Evolutionary conservation across 2,797 vertebrate species (phyloP).

Genomic region (Hydrolagus colliei): DNA sequence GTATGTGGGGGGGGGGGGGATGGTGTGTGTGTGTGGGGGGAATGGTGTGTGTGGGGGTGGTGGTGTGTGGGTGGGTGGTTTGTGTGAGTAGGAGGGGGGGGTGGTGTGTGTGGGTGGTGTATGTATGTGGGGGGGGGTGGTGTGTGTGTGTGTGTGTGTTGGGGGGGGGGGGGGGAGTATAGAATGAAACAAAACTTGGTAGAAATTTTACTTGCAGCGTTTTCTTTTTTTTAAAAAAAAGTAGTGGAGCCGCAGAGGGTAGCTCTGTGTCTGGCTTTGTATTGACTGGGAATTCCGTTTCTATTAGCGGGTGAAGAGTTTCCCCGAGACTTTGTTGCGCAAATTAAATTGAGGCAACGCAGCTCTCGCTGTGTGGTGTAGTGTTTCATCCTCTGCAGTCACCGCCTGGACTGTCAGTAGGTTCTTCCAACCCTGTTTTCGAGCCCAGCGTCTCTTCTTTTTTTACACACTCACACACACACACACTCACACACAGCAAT

Average conservation of each 20-base stretch:
- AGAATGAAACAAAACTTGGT: conserved; percentile 13
- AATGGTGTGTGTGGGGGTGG: too few relatives aligned
- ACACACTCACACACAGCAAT: conserved; percentile 17
- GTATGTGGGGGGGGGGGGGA: too few relatives aligned
- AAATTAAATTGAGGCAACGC: conserved; percentile 7
- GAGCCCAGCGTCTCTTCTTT: conserved; percentile 11
- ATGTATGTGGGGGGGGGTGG: too few relatives aligned
- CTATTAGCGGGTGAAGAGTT: conserved; percentile 21
- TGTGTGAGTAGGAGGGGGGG: too few relatives aligned
- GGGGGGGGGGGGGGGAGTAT: too few relatives aligned
- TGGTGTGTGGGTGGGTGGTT: too few relatives aligned
- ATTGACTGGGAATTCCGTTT: conserved; percentile 24
- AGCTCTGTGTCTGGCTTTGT: conserved; percentile 1
- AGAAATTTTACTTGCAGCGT: not conserved
- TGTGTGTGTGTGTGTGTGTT: too few relatives aligned
- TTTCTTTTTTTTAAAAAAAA: too few relatives aligned
- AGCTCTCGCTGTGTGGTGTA: conserved; percentile 19
- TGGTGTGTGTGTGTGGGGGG: too few relatives aligned
- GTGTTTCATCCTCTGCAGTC: conserved; percentile 14
- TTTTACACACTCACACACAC: conserved; percentile 12
- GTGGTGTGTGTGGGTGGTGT: too few relatives aligned
- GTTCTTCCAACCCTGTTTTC: not conserved
- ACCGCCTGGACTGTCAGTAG: not conserved
- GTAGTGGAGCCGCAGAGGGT: not conserved
- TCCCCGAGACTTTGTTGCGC: conserved; percentile 3